Evolutionary conservation across 2,113 vertebrate genomes (phyloP).

Genomic region (Galemys pyrenaicus): DNA sequence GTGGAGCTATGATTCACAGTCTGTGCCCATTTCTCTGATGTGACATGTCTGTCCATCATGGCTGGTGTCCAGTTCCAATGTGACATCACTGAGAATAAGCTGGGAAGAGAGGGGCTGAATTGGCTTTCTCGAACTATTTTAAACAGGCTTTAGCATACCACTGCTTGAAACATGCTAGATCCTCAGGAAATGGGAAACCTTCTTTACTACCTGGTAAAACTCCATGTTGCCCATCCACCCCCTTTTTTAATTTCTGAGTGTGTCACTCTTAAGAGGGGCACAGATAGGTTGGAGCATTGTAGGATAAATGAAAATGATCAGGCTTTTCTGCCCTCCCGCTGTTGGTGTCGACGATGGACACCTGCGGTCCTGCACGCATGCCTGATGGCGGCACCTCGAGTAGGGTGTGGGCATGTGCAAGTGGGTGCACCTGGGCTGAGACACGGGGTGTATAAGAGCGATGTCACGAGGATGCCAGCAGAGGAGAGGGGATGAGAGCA

Average conservation of each 20-base stretch:
- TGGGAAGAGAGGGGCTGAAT: neutral
- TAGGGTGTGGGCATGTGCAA: too few relatives aligned
- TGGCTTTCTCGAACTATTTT: neutral
- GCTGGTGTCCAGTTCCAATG: neutral
- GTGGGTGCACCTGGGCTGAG: too few relatives aligned
- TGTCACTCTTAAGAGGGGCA: neutral
- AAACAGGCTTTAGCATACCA: neutral
- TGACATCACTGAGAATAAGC: neutral
- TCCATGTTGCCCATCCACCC: rapidly evolving
- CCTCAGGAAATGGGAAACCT: neutral
- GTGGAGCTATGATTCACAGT: neutral
- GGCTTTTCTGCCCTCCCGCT: too few relatives aligned
- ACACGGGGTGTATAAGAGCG: too few relatives aligned
- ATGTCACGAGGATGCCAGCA: too few relatives aligned
- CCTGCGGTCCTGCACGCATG: too few relatives aligned
- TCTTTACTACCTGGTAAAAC: neutral
- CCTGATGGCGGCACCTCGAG: too few relatives aligned
- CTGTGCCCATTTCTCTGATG: neutral
- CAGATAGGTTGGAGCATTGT: neutral
- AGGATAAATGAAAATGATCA: too few relatives aligned
- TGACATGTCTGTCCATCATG: too few relatives aligned
- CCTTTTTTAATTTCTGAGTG: neutral
- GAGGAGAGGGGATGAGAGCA: too few relatives aligned
- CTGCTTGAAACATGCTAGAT: neutral
- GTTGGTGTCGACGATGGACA: too few relatives aligned